A percentile compares a stretch with the other conserved stretches of the same genome.
These are phyloP conservation scores for Micromesistius poutassou DNA, from an alignment of 2,797 vertebrate species.

Conservation along the genomic window DNA sequence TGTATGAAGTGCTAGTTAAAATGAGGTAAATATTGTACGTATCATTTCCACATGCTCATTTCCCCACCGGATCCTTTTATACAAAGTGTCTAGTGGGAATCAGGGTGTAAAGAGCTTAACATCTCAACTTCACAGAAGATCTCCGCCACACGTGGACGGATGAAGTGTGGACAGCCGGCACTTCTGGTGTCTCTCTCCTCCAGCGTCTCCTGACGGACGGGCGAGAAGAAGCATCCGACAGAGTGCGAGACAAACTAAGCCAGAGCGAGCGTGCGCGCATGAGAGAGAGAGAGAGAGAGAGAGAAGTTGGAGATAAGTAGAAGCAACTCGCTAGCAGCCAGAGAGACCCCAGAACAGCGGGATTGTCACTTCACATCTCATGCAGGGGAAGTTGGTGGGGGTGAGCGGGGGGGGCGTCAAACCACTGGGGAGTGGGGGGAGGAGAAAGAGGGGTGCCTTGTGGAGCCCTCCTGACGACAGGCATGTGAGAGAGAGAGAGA, in stretches of 20 bases:
- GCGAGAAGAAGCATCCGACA: conserved; percentile 47
- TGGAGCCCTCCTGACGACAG: not conserved
- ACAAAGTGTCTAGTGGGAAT: not conserved
- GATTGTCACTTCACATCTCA: conserved; percentile 56
- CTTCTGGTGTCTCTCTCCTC: conserved; percentile 45
- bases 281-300: conserved; percentile 25
- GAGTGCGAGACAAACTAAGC: conserved; percentile 3
- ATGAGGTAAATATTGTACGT: too few relatives aligned
- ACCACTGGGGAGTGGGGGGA: not conserved
- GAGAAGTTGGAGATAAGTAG: conserved; percentile 51
- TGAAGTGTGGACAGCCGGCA: conserved; percentile 13
- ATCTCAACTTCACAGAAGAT: not conserved
- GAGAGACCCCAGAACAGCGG: conserved; percentile 11
- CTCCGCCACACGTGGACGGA: not conserved
- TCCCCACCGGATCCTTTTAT: not conserved
- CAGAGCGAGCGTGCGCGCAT: not conserved
- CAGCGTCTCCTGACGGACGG: conserved; percentile 54
- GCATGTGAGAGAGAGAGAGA: not conserved
- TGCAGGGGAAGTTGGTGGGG: conserved; percentile 26
- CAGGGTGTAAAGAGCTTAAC: not conserved
- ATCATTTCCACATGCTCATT: not conserved
- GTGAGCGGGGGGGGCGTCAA: not conserved
- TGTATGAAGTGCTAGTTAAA: not conserved
- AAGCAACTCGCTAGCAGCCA: conserved; percentile 20
- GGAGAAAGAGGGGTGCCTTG: not conserved